Conservation (phyloP, 2,888 invertebrate genomes). For the Dryococelus australis region DNA sequence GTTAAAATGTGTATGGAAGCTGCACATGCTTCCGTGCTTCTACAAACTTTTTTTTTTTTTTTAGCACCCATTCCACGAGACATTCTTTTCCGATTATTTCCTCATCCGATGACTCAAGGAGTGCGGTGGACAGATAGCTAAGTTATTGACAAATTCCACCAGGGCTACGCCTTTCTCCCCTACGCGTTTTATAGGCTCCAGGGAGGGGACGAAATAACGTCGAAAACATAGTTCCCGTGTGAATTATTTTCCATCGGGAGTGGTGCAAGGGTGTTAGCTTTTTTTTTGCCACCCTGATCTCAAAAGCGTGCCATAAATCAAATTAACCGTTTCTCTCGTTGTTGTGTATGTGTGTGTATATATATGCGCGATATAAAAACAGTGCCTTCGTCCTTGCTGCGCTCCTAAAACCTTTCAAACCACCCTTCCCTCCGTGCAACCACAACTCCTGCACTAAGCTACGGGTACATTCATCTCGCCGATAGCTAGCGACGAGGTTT, state of each 20-base stretch:
- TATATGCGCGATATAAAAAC: neutral
- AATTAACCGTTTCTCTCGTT: neutral
- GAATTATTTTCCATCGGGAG: neutral
- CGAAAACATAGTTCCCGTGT: neutral
- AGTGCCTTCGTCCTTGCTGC: neutral
- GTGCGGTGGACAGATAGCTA: constrained; percentile 1
- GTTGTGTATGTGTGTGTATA: neutral
- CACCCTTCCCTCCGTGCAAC: neutral
- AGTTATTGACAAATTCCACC: neutral
- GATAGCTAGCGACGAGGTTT: neutral
- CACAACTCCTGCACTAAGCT: neutral
- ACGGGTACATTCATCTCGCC: neutral
- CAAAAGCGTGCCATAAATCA: neutral
- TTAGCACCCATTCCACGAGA: neutral
- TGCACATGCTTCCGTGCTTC: no score
- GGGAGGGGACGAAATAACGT: neutral
- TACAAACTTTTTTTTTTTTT: no score
- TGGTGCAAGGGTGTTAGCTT: neutral
- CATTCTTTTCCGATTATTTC: neutral
- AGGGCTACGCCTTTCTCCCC: neutral
- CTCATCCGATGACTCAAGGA: constrained; percentile 7
- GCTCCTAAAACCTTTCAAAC: neutral
- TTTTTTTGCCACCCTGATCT: neutral
- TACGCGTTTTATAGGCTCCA: neutral
- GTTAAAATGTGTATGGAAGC: no score